A percentile compares a stretch with the other conserved stretches of the same genome.
Evolutionary conservation across 1,140 invertebrate species (phyloP).

Genomic region (Chionoecetes opilio): DNA sequence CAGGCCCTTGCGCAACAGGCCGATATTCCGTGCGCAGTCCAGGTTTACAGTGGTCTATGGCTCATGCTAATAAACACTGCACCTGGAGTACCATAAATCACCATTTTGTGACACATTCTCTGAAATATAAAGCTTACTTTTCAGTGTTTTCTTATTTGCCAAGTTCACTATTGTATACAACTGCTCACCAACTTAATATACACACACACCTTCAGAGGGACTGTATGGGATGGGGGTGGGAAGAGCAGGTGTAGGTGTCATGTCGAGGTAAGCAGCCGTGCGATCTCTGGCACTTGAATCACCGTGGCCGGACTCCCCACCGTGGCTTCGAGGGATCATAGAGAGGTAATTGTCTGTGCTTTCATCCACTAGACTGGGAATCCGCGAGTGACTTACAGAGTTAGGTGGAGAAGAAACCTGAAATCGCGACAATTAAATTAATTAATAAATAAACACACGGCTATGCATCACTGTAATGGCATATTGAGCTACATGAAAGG

Average conservation of each 20-base stretch:
- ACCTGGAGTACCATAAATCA: too few relatives aligned
- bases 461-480: too few relatives aligned
- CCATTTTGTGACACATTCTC: too few relatives aligned
- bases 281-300: not conserved
- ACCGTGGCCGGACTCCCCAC: not conserved
- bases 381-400: constrained; percentile 70
- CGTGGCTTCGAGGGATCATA: constrained; percentile 58
- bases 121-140: too few relatives aligned
- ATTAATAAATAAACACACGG: too few relatives aligned
- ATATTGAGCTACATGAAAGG: too few relatives aligned
- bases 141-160: too few relatives aligned
- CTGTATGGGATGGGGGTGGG: constrained; percentile 72
- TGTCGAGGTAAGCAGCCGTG: constrained; percentile 58
- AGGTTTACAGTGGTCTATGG: too few relatives aligned
- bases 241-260: constrained; percentile 70
- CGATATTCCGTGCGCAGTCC: too few relatives aligned
- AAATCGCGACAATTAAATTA: not conserved
- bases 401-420: constrained; percentile 72
- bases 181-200: not conserved
- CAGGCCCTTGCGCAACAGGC: too few relatives aligned
- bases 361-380: constrained; percentile 74
- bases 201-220: constrained; percentile 72
- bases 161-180: too few relatives aligned
- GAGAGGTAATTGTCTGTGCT: constrained; percentile 60
- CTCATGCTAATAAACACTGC: too few relatives aligned